phyloP scores from a whole-genome alignment of 2,113 vertebrate species.

The Capreolus pygargus region DNA sequence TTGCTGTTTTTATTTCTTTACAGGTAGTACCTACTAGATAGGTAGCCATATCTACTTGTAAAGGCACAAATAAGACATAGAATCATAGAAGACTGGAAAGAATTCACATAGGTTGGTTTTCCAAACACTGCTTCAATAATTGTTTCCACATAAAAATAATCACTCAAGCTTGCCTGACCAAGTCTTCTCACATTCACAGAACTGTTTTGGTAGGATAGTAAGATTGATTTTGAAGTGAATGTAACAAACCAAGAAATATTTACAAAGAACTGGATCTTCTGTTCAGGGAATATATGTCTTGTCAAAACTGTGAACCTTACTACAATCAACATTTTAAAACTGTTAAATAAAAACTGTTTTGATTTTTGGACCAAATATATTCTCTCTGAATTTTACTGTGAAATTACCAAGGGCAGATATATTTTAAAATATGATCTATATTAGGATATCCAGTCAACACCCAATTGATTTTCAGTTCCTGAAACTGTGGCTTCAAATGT shows the following conservation, averaged over 20 bases:
- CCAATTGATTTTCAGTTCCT: constrained; percentile 62
- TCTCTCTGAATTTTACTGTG: constrained; percentile 16
- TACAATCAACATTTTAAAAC: constrained; percentile 11
- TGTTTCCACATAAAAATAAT: not conserved
- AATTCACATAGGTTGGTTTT: not conserved
- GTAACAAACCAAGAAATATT: not conserved
- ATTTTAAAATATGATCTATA: constrained; percentile 54
- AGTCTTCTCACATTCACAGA: not conserved
- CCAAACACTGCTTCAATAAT: not conserved
- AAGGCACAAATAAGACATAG: not conserved
- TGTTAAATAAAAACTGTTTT: not conserved
- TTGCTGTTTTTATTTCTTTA: not conserved
- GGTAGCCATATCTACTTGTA: not conserved
- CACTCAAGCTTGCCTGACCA: not conserved
- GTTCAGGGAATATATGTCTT: not conserved
- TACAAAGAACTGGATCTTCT: constrained; percentile 6
- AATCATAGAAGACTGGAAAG: not conserved
- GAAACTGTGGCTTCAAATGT: constrained; percentile 46
- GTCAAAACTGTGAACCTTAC: not conserved
- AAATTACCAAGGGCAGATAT: constrained; percentile 9
- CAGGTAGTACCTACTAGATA: not conserved
- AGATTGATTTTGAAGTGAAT: not conserved
- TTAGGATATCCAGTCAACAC: constrained; percentile 52
- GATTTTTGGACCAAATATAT: not conserved
- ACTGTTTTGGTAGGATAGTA: not conserved